Evolutionary conservation across 1,140 invertebrate genomes (phyloP).

Genomic region (Polyergus mexicanus): DNA sequence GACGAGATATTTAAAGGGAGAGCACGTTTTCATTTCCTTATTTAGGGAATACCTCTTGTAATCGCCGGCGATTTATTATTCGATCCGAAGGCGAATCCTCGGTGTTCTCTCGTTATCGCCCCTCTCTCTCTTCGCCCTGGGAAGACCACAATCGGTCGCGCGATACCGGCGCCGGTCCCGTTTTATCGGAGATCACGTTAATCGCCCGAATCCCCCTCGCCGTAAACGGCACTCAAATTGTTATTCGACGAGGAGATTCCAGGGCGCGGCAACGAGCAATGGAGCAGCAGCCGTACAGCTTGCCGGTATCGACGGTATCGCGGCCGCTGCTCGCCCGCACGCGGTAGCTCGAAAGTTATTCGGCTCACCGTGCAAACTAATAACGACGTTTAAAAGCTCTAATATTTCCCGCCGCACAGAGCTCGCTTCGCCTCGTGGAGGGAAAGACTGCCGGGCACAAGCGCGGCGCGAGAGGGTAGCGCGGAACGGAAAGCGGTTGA

Average conservation of each 20-base stretch:
- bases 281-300: not conserved
- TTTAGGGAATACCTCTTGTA: conserved; percentile 49
- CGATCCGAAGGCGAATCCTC: conserved; percentile 44
- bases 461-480: too few species aligned
- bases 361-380: conserved; percentile 82
- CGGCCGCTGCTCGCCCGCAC: not conserved
- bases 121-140: not conserved
- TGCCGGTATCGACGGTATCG: conserved; percentile 31
- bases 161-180: conserved; percentile 49
- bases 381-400: conserved; percentile 84
- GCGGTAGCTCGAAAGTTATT: conserved; percentile 77
- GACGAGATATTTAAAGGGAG: conserved; percentile 36
- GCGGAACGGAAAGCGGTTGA: not conserved
- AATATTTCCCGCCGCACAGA: conserved; percentile 78
- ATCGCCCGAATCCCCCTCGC: conserved; percentile 37
- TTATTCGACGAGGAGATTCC: conserved; percentile 60
- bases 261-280: not conserved
- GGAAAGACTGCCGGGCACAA: not conserved
- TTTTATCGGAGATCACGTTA: conserved; percentile 62
- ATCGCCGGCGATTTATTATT: conserved; percentile 54
- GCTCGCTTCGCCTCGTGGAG: conserved; percentile 50
- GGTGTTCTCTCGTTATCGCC: conserved; percentile 39
- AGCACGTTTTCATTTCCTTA: conserved; percentile 55
- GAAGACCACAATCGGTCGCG: conserved; percentile 54
- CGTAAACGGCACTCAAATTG: conserved; percentile 60